These are phyloP conservation scores for Drosophila miranda DNA, from an alignment of 1,140 invertebrate species.

Conservation along the genomic window DNA sequence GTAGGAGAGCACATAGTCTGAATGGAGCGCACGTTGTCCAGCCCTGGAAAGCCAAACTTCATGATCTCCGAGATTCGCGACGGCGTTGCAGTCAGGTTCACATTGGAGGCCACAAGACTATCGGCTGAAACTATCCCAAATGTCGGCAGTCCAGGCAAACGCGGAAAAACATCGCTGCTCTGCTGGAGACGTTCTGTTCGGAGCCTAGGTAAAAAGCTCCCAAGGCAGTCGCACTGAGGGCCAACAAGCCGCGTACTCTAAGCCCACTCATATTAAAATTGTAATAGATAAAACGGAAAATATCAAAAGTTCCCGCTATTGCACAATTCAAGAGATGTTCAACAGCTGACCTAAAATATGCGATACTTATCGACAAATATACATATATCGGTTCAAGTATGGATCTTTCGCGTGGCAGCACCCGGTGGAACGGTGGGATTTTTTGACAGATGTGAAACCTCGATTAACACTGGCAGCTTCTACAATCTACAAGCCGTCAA, in stretches of 20 bases:
- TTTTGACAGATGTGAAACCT: no score
- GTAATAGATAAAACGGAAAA: slow-evolving; percentile 49
- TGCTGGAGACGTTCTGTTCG: slow-evolving; percentile 38
- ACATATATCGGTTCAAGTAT: no score
- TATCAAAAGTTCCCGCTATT: background rate
- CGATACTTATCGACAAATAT: no score
- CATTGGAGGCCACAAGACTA: slow-evolving; percentile 82
- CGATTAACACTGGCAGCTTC: no score
- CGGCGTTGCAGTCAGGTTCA: slow-evolving; percentile 76
- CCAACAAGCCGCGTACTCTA: slow-evolving; percentile 31
- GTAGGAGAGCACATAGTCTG: slow-evolving; percentile 97
- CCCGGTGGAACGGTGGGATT: no score
- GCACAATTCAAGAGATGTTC: no score
- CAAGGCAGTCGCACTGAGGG: slow-evolving; percentile 52
- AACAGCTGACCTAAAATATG: no score
- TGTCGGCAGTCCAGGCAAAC: slow-evolving; percentile 85
- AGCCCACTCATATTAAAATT: slow-evolving; percentile 34
- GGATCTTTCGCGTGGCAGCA: no score
- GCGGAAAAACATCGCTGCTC: slow-evolving; percentile 1
- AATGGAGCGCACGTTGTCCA: slow-evolving; percentile 94
- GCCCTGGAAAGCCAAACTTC: slow-evolving; percentile 96
- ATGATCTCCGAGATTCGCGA: slow-evolving; percentile 89
- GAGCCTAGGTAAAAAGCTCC: slow-evolving; percentile 66
- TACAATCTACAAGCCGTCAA: no score
- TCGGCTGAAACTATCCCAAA: slow-evolving; percentile 89